These are phyloP conservation scores for Rhynchopsitta pachyrhyncha DNA, from an alignment of 2,113 vertebrate genomes.

Conservation along the genomic window DNA sequence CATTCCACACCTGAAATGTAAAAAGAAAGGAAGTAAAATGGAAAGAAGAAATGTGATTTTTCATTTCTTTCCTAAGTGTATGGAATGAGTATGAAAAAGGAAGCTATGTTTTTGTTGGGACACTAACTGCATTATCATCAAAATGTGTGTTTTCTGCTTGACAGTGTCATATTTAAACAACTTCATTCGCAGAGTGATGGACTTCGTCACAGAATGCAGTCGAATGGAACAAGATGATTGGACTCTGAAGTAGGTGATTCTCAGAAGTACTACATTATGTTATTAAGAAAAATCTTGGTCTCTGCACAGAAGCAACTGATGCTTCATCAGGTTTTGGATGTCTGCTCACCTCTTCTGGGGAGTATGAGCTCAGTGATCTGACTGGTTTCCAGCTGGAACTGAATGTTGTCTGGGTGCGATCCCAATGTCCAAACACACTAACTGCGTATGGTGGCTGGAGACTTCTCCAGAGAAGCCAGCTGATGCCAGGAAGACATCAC, in stretches of 20 bases:
- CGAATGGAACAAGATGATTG: neutral
- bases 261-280: neutral
- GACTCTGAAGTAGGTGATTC: neutral
- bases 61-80: neutral
- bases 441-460: neutral
- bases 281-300: neutral
- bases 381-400: neutral
- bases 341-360: neutral
- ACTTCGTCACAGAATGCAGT: neutral
- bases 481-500: neutral
- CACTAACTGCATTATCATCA: neutral
- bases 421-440: neutral
- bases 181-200: neutral
- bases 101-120: neutral
- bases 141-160: neutral
- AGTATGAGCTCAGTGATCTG: neutral
- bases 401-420: neutral
- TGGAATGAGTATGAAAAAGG: neutral
- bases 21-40: neutral
- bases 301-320: neutral
- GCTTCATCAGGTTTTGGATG: neutral
- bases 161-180: neutral
- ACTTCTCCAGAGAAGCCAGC: neutral
- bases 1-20: neutral
- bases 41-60: neutral